Evolutionary conservation across 2,888 invertebrate species (phyloP).

Genomic region (Sarcophaga carnaria): DNA sequence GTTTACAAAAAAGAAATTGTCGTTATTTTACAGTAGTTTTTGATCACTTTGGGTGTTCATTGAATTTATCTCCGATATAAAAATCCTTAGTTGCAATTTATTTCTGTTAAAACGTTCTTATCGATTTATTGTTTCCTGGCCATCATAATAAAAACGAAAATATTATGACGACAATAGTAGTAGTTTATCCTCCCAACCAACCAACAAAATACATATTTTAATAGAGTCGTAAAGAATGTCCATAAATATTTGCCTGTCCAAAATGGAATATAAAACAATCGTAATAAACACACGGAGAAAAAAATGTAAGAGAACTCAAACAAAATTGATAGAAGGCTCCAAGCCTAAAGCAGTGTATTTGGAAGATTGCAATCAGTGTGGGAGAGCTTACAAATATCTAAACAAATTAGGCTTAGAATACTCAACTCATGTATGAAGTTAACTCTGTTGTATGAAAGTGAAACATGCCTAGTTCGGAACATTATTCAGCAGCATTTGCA

Average conservation of each 20-base stretch:
- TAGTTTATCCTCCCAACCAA: neutral
- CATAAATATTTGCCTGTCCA: conserved; percentile 19
- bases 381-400: too few relatives aligned
- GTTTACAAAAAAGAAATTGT: neutral
- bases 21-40: neutral
- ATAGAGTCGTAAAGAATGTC: conserved; percentile 11
- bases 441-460: too few relatives aligned
- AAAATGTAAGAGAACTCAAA: neutral
- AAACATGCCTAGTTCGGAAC: too few relatives aligned
- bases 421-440: too few relatives aligned
- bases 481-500: too few relatives aligned
- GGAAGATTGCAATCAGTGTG: too few relatives aligned
- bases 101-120: neutral
- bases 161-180: conserved; percentile 8
- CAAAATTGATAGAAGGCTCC: too few relatives aligned
- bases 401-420: too few relatives aligned
- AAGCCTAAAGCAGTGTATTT: too few relatives aligned
- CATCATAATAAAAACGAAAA: conserved; percentile 18
- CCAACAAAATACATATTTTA: neutral
- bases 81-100: neutral
- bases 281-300: neutral
- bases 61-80: neutral
- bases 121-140: neutral
- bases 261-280: conserved; percentile 12
- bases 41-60: neutral